Conservation (phyloP, 2,888 invertebrate genomes). For the Sturmia bella region DNA sequence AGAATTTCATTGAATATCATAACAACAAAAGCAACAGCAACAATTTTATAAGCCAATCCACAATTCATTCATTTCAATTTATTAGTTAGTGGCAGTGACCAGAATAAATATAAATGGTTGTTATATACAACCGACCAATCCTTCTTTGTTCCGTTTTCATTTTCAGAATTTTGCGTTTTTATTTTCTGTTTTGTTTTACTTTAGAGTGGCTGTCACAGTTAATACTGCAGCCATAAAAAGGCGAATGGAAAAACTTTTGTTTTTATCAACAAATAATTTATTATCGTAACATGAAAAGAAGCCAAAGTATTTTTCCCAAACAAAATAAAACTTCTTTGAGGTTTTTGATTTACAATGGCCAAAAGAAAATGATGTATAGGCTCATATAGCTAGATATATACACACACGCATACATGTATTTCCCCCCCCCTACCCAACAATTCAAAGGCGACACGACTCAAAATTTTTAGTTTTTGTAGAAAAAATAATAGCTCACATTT, state of each 20-base stretch:
- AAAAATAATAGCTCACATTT: too few relatives aligned
- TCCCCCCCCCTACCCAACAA: too few relatives aligned
- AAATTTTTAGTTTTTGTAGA: too few relatives aligned
- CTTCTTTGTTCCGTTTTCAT: slow-evolving; percentile 20
- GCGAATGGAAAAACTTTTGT: slow-evolving; percentile 25
- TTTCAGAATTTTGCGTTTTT: background rate
- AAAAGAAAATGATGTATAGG: slow-evolving; percentile 35
- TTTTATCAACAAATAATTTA: slow-evolving; percentile 66
- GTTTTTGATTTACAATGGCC: slow-evolving; percentile 54
- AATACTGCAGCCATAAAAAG: background rate
- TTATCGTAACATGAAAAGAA: slow-evolving; percentile 56
- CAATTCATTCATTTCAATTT: slow-evolving; percentile 70
- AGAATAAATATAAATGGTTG: slow-evolving; percentile 47
- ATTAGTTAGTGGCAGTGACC: slow-evolving; percentile 61
- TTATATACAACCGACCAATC: slow-evolving; percentile 10
- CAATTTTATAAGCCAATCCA: slow-evolving; percentile 42
- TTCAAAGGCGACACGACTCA: too few relatives aligned
- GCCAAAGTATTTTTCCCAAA: slow-evolving; percentile 45
- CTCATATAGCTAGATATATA: background rate
- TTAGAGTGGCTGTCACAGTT: background rate
- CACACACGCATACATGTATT: background rate
- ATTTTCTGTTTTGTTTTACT: background rate
- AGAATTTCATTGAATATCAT: slow-evolving; percentile 55
- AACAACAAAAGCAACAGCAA: slow-evolving; percentile 41
- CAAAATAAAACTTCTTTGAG: slow-evolving; percentile 49